phyloP scores from a whole-genome alignment of 92 coral and sea anemone genomes.

The Phenganax marumi region DNA sequence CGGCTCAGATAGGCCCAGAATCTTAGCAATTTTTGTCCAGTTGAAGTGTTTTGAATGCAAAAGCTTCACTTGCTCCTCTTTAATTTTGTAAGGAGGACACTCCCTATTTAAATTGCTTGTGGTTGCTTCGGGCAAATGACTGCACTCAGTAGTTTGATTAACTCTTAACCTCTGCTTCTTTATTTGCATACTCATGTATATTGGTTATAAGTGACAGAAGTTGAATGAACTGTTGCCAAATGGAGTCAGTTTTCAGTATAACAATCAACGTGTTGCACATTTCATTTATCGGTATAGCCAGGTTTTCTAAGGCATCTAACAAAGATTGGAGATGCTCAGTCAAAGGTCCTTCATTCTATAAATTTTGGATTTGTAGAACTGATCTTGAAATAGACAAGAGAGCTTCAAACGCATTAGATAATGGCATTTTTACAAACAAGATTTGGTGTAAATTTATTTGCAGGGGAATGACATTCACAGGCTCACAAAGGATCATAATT shows the following conservation, averaged over 20 bases:
- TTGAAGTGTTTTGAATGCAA: neutral
- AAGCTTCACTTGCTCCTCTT: slow-evolving; percentile 1
- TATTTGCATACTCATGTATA: neutral
- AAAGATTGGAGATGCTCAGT: neutral
- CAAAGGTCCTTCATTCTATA: neutral
- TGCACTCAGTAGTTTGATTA: neutral
- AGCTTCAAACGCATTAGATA: neutral
- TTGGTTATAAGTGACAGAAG: neutral
- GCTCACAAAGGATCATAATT: too few relatives aligned
- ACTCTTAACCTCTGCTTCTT: neutral
- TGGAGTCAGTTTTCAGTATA: neutral
- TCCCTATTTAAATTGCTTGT: neutral
- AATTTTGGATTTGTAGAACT: slow-evolving; percentile 16
- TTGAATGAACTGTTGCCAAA: slow-evolving; percentile 3
- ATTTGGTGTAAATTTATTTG: too few relatives aligned
- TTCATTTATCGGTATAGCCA: neutral
- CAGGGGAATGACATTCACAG: too few relatives aligned
- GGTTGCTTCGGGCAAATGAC: neutral
- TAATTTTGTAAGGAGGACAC: slow-evolving; percentile 1
- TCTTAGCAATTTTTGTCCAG: slow-evolving; percentile 3
- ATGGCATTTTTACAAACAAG: too few relatives aligned
- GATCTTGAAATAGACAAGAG: neutral
- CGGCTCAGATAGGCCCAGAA: slow-evolving; percentile 1
- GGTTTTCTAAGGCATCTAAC: neutral
- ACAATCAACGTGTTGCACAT: slow-evolving; percentile 21